Evolutionary conservation across 1,140 invertebrate species (phyloP).

Genomic region (Zaprionus kolodkinae): DNA sequence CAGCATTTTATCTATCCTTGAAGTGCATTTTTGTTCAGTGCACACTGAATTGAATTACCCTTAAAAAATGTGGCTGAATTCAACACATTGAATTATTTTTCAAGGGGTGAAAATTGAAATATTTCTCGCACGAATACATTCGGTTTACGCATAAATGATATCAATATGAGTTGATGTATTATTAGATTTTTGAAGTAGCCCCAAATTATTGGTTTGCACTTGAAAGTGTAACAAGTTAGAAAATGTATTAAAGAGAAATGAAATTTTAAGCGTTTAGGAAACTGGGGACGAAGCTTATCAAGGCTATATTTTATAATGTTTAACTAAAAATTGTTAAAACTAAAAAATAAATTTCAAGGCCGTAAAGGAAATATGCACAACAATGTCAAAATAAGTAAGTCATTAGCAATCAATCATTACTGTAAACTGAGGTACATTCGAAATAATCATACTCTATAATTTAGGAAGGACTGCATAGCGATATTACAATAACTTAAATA

Average conservation of each 20-base stretch:
- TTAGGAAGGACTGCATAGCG: background rate
- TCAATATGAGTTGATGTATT: conserved; percentile 37
- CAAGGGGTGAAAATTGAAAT: conserved; percentile 49
- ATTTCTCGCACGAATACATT: conserved; percentile 62
- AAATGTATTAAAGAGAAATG: background rate
- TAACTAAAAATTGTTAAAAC: too few relatives aligned
- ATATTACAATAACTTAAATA: too few relatives aligned
- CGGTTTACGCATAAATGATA: conserved; percentile 43
- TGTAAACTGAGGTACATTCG: background rate
- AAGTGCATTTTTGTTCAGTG: conserved; percentile 17
- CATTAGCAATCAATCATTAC: background rate
- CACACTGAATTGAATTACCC: conserved; percentile 44
- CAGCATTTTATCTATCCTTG: conserved; percentile 22
- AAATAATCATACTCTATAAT: background rate
- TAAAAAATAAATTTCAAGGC: background rate
- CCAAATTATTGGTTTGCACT: background rate
- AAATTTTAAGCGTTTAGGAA: background rate
- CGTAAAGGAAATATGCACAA: too few relatives aligned
- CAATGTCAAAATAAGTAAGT: background rate
- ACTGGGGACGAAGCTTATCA: background rate
- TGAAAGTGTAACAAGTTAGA: background rate
- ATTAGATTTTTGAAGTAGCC: conserved; percentile 14
- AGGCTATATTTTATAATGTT: background rate
- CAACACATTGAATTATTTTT: background rate
- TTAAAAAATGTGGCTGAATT: conserved; percentile 43